Evolutionary conservation across 2,888 invertebrate species (phyloP).

Genomic region (Trissolcus brochymenae): DNA sequence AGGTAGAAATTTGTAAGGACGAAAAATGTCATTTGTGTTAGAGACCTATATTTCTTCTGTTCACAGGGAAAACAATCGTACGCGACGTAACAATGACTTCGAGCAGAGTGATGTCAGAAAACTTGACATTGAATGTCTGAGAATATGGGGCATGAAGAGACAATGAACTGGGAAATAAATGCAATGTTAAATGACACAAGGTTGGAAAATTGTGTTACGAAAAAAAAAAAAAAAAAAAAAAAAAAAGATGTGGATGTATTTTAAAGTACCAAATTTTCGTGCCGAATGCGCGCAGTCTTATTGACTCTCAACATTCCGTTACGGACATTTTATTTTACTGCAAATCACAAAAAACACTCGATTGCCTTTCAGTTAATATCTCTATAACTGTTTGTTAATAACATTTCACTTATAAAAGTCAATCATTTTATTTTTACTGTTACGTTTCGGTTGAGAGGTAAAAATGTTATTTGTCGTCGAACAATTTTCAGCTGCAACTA

Average conservation of each 20-base stretch:
- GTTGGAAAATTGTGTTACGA: constrained; percentile 30
- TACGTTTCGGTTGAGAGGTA: too few relatives aligned
- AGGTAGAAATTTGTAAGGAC: too few relatives aligned
- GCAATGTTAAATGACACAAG: constrained; percentile 19
- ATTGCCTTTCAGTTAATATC: background rate
- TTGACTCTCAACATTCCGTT: too few relatives aligned
- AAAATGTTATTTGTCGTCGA: too few relatives aligned
- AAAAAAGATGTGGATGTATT: background rate
- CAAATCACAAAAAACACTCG: background rate
- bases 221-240: background rate
- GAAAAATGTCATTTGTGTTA: constrained; percentile 23
- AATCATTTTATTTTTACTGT: too few relatives aligned
- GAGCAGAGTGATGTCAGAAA: constrained; percentile 40
- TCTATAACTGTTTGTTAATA: constrained; percentile 2
- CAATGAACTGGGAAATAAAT: constrained; percentile 52
- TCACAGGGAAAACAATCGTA: constrained; percentile 45
- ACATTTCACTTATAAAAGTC: too few relatives aligned
- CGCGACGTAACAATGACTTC: constrained; percentile 44
- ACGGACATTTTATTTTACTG: too few relatives aligned
- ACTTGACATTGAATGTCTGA: constrained; percentile 48
- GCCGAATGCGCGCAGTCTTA: too few relatives aligned
- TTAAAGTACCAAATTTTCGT: too few relatives aligned
- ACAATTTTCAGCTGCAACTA: too few relatives aligned
- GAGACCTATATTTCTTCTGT: constrained; percentile 33
- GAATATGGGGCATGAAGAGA: constrained; percentile 47